A percentile compares a stretch with the other conserved stretches of the same genome.
Evolutionary conservation across 2,888 invertebrate species (phyloP).

Genomic region (Napeogenes sylphis): DNA sequence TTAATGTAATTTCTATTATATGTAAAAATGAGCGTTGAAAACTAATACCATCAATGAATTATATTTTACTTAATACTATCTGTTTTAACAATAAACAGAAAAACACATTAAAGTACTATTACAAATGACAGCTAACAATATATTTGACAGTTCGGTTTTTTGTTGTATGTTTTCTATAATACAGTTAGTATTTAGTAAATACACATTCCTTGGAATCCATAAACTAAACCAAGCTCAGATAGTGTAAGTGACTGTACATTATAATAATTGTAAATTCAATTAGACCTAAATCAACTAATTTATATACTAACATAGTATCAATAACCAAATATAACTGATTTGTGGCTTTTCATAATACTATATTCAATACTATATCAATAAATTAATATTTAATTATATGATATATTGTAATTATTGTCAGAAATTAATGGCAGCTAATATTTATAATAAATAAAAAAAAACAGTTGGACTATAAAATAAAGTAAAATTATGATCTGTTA

Average conservation of each 20-base stretch:
- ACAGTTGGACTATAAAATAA: background rate
- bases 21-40: conserved; percentile 9
- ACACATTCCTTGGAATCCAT: background rate
- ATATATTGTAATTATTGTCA: conserved; percentile 3
- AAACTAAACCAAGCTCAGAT: conserved; percentile 40
- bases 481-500: conserved; percentile 8
- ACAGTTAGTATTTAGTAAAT: conserved; percentile 1
- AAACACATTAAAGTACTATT: too few relatives aligned
- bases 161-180: conserved; percentile 24
- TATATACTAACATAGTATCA: conserved; percentile 26
- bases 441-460: too few relatives aligned
- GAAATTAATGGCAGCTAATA: background rate
- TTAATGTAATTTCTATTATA: conserved; percentile 19
- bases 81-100: too few relatives aligned
- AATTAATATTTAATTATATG: background rate
- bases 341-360: background rate
- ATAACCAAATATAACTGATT: conserved; percentile 24
- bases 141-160: background rate
- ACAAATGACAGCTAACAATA: too few relatives aligned
- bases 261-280: conserved; percentile 68
- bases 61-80: too few relatives aligned
- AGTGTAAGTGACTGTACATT: conserved; percentile 66
- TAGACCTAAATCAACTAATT: conserved; percentile 36
- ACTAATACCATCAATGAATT: background rate
- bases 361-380: conserved; percentile 1